Evolutionary conservation across 2,888 invertebrate species (phyloP), one percentile per base, ranked within the genome.

Genomic region (Drosophila hamatofila): DNA sequence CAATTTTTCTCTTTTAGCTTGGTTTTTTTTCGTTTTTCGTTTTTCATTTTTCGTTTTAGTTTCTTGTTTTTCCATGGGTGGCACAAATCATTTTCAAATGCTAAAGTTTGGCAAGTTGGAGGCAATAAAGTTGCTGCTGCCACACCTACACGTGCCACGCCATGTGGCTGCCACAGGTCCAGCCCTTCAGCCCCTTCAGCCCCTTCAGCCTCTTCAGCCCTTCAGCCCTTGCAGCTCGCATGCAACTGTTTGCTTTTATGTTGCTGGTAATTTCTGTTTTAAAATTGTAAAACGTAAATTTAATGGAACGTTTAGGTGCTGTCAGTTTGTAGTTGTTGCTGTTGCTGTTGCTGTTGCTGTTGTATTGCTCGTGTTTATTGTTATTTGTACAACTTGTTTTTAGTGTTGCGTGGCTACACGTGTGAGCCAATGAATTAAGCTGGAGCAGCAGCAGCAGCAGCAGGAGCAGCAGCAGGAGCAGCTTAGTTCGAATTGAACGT

Each of bases 81-180:
- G 63, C 68, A 88, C 83, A 88, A 88, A 83, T 83, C 89, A 84
- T 83, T 86, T 84, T 78, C 84, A 76, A 84, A 88, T 88, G 78
- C 87, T 58, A 70, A 86, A 84, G 78, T 83, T 83, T 85, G 49
- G 69, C 72, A 83, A 83, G 83, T 80, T 83, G 73, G 66, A 65
- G 67, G 83, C 89, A 88, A 86, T 83, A 83, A 86, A 83, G 78
- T 83, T 88, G 81, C 80, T 82, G 71, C 68, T 67, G 78, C 74
- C 78, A 86, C 72, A 68, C 55, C 71, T 60, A 30, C 7, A 41
- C 49, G 21, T 33, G 55, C 42, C 21, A 33, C 21, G 18, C 3
- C n/a, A 18, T 14, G 9, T n/a, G 7, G n/a, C 23, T 9, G 41
- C 48, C 37, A n/a, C 63, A 14, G 23, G 14, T n/a, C 41, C 14